These are phyloP conservation scores for Gari tellinella DNA, from an alignment of 2,888 invertebrate genomes.

Conservation along the genomic window DNA sequence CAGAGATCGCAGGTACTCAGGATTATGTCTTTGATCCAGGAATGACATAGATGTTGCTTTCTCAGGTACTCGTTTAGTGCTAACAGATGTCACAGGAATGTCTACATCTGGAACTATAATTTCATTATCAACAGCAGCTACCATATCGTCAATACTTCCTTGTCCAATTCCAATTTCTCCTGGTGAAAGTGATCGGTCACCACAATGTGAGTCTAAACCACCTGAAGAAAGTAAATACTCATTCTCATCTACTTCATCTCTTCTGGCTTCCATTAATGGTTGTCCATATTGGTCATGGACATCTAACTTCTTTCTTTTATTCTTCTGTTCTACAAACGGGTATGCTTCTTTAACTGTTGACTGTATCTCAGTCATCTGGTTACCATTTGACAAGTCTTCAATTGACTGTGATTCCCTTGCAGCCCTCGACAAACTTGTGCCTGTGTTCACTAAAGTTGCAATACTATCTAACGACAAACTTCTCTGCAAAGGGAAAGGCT, in stretches of 20 bases:
- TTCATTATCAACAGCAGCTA: conserved; percentile 15
- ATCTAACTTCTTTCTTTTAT: too few species aligned
- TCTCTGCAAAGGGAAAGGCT: conserved; percentile 48
- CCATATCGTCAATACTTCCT: conserved; percentile 29
- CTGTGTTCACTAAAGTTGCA: conserved; percentile 38
- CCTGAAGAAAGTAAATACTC: too few species aligned
- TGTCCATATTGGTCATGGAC: too few species aligned
- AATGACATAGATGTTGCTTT: conserved; percentile 62
- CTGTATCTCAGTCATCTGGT: too few species aligned
- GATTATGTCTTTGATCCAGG: conserved; percentile 24
- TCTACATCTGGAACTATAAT: not conserved
- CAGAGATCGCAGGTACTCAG: conserved; percentile 60
- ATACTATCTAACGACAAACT: conserved; percentile 49
- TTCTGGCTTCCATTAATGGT: too few species aligned
- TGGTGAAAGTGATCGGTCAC: conserved; percentile 35
- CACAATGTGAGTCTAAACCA: too few species aligned
- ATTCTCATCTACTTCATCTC: too few species aligned
- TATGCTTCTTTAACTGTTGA: too few species aligned
- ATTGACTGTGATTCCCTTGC: conserved; percentile 18
- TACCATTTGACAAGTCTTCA: not conserved
- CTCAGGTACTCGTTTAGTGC: conserved; percentile 22
- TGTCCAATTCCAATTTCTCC: conserved; percentile 43
- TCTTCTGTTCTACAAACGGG: too few species aligned
- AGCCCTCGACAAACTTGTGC: conserved; percentile 28
- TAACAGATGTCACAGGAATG: not conserved